These are phyloP conservation scores for Aphelenchoides besseyi DNA, from an alignment of 1,140 invertebrate genomes.

Conservation along the genomic window DNA sequence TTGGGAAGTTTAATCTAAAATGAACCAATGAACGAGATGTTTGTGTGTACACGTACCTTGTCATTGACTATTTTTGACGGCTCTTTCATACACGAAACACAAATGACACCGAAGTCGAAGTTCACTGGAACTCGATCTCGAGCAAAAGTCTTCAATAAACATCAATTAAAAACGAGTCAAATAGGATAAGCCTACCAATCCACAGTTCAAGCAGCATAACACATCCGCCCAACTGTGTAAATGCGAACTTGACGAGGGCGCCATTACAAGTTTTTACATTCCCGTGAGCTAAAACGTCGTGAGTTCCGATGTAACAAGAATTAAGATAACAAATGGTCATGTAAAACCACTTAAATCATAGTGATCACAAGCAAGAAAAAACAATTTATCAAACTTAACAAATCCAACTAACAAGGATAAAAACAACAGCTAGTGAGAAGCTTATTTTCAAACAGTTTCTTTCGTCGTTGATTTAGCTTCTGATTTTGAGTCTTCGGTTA, in stretches of 20 bases:
- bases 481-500: background rate
- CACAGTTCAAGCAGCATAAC: constrained; percentile 51
- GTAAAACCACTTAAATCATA: background rate
- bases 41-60: background rate
- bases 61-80: constrained; percentile 4
- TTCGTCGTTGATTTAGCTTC: background rate
- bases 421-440: background rate
- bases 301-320: no score
- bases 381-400: background rate
- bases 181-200: constrained; percentile 27
- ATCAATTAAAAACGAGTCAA: constrained; percentile 16
- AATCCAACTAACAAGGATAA: constrained; percentile 14
- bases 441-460: background rate
- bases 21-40: constrained; percentile 11
- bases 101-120: constrained; percentile 50
- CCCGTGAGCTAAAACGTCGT: background rate
- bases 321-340: no score
- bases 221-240: constrained; percentile 49
- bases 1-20: constrained; percentile 26
- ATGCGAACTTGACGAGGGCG: constrained; percentile 1
- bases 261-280: background rate
- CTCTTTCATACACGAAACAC: constrained; percentile 33
- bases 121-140: constrained; percentile 43
- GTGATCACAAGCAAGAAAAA: background rate
- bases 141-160: constrained; percentile 45